Percentiles rank a stretch among this genome's conserved stretches.
phyloP scores from a whole-genome alignment of 2,888 invertebrate genomes.

The Carcina quercana region DNA sequence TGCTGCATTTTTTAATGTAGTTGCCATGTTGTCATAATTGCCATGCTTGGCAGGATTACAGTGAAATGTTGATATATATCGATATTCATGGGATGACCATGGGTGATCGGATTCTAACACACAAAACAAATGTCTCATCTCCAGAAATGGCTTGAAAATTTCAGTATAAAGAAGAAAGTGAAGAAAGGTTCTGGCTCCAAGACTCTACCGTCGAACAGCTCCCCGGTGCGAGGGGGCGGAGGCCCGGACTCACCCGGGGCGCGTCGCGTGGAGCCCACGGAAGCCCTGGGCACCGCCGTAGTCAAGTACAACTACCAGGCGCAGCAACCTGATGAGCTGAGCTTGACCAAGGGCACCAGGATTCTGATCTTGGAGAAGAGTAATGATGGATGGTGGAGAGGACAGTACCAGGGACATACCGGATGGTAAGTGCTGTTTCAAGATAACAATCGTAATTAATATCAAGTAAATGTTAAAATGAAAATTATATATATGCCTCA shows the following conservation, averaged over 20 bases:
- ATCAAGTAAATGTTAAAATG: too few species aligned
- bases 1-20: too few species aligned
- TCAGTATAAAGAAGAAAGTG: conserved; percentile 89
- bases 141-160: conserved; percentile 16
- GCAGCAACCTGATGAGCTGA: conserved; percentile 96
- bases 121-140: too few species aligned
- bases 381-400: conserved; percentile 99
- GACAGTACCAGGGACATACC: conserved; percentile 79
- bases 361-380: conserved; percentile 98
- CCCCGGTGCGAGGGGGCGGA: conserved; percentile 81
- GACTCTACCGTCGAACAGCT: conserved; percentile 89
- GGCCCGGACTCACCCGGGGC: conserved; percentile 82
- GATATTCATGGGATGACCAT: too few species aligned
- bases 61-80: too few species aligned
- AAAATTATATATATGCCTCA: too few species aligned
- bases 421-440: conserved; percentile 72
- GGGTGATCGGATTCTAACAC: too few species aligned
- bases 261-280: conserved; percentile 87
- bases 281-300: conserved; percentile 90
- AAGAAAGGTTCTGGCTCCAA: conserved; percentile 89
- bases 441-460: too few species aligned
- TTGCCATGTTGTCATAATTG: too few species aligned
- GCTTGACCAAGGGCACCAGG: conserved; percentile 94
- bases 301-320: conserved; percentile 97
- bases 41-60: too few species aligned